These are phyloP conservation scores for Tachystola acroxantha DNA, from an alignment of 2,888 invertebrate species.

Conservation along the genomic window DNA sequence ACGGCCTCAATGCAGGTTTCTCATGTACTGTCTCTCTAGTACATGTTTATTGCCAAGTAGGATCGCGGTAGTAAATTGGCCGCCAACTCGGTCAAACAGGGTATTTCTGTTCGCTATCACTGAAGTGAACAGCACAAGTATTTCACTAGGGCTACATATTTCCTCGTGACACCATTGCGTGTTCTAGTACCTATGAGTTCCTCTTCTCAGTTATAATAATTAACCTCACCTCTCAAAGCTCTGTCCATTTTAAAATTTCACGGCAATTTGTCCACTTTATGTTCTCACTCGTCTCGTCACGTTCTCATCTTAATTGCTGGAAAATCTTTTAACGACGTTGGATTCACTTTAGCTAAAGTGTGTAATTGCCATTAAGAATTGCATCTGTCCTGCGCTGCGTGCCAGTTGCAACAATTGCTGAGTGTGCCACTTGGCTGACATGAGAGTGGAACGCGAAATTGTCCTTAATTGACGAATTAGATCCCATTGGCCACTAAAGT, in stretches of 20 bases:
- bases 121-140: constrained; percentile 11
- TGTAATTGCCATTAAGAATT: constrained; percentile 63
- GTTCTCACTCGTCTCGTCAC: constrained; percentile 11
- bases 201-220: too few species aligned
- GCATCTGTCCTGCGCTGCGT: constrained; percentile 51
- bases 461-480: constrained; percentile 68
- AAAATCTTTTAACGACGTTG: constrained; percentile 38
- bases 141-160: constrained; percentile 23
- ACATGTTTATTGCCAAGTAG: constrained; percentile 11
- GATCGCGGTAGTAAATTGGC: constrained; percentile 39
- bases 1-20: constrained; percentile 17
- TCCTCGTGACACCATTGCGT: constrained; percentile 20
- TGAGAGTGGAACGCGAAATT: constrained; percentile 57
- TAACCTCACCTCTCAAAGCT: too few species aligned
- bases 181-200: too few species aligned
- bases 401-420: constrained; percentile 51
- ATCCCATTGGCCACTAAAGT: constrained; percentile 39
- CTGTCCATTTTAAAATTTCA: too few species aligned
- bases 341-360: constrained; percentile 43
- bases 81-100: constrained; percentile 58
- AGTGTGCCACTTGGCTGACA: constrained; percentile 27
- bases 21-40: constrained; percentile 6
- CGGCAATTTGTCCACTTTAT: constrained; percentile 16
- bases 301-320: constrained; percentile 31
- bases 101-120: constrained; percentile 42